Percentiles rank a stretch among this genome's conserved stretches.
Evolutionary conservation across 2,113 vertebrate species (phyloP).

Genomic region (Thalassarche chlororhynchos): DNA sequence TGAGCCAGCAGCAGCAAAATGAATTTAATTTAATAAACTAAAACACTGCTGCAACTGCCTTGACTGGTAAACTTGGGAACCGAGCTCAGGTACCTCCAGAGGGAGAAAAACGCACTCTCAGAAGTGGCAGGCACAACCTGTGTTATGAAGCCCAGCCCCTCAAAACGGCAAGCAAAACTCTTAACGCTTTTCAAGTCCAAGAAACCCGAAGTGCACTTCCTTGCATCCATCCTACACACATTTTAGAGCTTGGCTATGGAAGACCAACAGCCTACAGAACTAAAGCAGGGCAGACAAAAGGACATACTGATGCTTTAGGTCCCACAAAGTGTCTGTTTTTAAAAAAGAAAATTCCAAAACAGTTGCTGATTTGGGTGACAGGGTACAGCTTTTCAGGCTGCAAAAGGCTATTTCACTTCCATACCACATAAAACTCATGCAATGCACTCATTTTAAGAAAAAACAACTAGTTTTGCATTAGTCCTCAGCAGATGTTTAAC

Average conservation of each 20-base stretch:
- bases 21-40: background rate
- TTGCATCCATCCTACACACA: background rate
- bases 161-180: background rate
- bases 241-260: background rate
- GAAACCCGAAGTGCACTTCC: background rate
- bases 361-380: background rate
- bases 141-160: background rate
- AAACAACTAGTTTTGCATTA: background rate
- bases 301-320: background rate
- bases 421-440: background rate
- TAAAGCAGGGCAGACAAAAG: background rate
- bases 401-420: background rate
- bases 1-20: background rate
- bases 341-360: background rate
- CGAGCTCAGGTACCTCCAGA: background rate
- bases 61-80: background rate
- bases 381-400: background rate
- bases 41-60: background rate
- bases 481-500: background rate
- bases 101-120: fast-evolving
- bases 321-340: background rate
- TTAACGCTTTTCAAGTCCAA: background rate
- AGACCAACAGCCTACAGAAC: background rate
- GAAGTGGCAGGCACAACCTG: background rate
- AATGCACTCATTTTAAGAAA: background rate